Evolutionary conservation across 2,113 vertebrate species (phyloP).

Genomic region (Prochilodus magdalenae): DNA sequence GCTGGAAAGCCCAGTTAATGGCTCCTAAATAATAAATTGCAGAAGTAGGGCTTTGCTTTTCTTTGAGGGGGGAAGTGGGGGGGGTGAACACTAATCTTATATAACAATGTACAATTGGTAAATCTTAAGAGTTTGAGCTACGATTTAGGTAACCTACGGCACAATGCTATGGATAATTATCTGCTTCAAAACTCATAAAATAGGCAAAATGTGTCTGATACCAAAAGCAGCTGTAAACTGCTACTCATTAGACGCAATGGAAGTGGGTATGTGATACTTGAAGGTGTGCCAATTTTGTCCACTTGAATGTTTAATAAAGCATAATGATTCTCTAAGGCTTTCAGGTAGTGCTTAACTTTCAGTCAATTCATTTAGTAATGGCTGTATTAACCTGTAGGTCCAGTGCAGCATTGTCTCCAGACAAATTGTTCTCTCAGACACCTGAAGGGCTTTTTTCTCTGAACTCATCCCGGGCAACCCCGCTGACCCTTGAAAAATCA

Average conservation of each 20-base stretch:
- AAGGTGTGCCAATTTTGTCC: not conserved
- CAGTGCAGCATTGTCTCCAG: not conserved
- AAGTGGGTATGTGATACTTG: not conserved
- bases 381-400: not conserved
- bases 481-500: conserved; percentile 16
- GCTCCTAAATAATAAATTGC: conserved; percentile 44
- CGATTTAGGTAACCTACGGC: not conserved
- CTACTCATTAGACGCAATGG: not conserved
- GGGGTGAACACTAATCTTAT: not conserved
- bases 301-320: not conserved
- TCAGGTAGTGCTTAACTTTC: not conserved
- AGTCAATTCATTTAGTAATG: not conserved
- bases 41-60: not conserved
- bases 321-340: not conserved
- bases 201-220: not conserved
- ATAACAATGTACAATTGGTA: not conserved
- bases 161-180: not conserved
- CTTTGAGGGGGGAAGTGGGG: not conserved
- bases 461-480: too few species aligned
- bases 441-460: not conserved
- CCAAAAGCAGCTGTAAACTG: not conserved
- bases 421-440: conserved; percentile 4
- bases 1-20: conserved; percentile 24
- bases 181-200: not conserved
- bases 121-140: not conserved